These are phyloP conservation scores for Epistrophe grossulariae DNA, from an alignment of 2,888 invertebrate species.

Conservation along the genomic window DNA sequence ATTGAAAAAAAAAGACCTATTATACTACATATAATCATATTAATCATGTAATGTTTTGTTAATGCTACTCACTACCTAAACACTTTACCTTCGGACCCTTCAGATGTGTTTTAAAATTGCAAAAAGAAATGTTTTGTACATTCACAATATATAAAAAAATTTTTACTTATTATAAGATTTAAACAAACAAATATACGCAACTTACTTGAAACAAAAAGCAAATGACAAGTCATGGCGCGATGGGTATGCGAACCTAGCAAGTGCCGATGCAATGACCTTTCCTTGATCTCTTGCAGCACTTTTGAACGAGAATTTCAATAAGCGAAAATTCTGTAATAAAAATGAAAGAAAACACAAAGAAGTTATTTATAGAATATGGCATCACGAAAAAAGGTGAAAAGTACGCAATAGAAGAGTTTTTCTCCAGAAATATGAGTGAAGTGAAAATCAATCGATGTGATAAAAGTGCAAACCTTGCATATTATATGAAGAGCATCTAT, in stretches of 20 bases:
- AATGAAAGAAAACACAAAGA: constrained; percentile 75
- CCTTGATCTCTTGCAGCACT: constrained; percentile 92
- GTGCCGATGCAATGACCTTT: constrained; percentile 90
- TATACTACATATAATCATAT: background rate
- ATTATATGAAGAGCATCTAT: constrained; percentile 83
- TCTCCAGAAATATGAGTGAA: constrained; percentile 34
- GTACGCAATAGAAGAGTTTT: background rate
- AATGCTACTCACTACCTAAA: background rate
- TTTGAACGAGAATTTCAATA: constrained; percentile 94
- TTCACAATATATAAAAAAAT: background rate
- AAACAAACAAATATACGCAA: constrained; percentile 35
- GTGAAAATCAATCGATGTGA: constrained; percentile 55
- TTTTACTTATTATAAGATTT: background rate
- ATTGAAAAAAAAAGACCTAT: background rate
- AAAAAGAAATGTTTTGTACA: background rate
- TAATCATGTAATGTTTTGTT: background rate
- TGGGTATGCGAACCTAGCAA: constrained; percentile 94
- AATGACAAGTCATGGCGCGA: constrained; percentile 93
- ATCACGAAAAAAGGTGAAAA: background rate
- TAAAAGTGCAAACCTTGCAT: constrained; percentile 79
- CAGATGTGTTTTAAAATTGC: background rate
- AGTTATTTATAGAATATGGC: constrained; percentile 25
- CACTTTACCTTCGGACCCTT: constrained; percentile 29
- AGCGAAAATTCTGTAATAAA: constrained; percentile 91
- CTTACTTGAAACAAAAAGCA: constrained; percentile 93